phyloP scores from a whole-genome alignment of 1,140 invertebrate genomes.

The Mercenaria mercenaria region DNA sequence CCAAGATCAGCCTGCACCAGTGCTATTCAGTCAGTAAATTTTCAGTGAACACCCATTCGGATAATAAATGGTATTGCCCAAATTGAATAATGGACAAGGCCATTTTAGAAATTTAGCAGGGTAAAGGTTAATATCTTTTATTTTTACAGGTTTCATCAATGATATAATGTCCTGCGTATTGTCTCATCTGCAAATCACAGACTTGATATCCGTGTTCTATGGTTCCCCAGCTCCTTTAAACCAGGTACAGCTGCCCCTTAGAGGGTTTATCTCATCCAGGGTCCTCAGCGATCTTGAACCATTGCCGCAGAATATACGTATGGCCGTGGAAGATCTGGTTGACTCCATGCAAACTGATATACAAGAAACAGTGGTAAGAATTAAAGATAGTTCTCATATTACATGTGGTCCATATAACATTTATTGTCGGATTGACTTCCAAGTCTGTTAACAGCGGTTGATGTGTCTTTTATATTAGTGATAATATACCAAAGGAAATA shows the following conservation, averaged over 20 bases:
- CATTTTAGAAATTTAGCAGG: too few relatives aligned
- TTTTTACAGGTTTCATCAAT: slow-evolving; percentile 61
- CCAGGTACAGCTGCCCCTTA: slow-evolving; percentile 30
- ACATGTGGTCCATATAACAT: not conserved
- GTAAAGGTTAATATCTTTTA: not conserved
- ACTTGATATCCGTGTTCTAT: slow-evolving; percentile 56
- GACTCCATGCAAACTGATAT: slow-evolving; percentile 53
- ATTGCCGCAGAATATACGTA: not conserved
- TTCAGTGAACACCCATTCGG: too few relatives aligned
- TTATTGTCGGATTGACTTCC: too few relatives aligned
- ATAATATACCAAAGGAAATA: not conserved
- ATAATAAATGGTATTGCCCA: too few relatives aligned
- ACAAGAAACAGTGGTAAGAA: slow-evolving; percentile 53
- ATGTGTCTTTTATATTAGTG: not conserved
- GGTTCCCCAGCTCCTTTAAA: slow-evolving; percentile 51
- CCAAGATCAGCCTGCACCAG: too few relatives aligned
- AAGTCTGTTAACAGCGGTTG: too few relatives aligned
- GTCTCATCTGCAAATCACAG: slow-evolving; percentile 59
- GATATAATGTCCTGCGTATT: slow-evolving; percentile 51
- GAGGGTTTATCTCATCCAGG: slow-evolving; percentile 25
- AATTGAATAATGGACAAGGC: too few relatives aligned
- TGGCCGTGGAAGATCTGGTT: slow-evolving; percentile 28
- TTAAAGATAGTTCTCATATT: too few relatives aligned
- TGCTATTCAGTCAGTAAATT: too few relatives aligned
- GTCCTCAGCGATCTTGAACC: slow-evolving; percentile 10